Evolutionary conservation across 1,140 invertebrate genomes (phyloP).

Genomic region (Oncopeltus fasciatus): DNA sequence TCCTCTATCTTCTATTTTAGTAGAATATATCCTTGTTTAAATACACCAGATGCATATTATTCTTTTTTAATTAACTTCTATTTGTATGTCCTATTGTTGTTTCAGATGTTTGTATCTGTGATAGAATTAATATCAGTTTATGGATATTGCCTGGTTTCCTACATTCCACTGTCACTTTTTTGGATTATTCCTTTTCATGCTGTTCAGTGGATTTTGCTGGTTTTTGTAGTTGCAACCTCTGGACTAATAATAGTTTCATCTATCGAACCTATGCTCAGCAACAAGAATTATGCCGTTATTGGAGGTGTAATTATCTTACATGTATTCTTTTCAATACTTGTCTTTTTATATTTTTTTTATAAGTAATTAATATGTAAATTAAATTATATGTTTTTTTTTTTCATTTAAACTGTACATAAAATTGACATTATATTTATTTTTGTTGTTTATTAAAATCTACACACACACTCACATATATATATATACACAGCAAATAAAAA

Average conservation of each 20-base stretch:
- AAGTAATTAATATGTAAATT: neutral
- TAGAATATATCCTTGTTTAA: too few species aligned
- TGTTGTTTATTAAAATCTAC: too few species aligned
- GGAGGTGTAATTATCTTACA: neutral
- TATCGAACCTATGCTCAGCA: constrained; percentile 56
- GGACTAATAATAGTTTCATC: constrained; percentile 72
- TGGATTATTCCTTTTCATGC: constrained; percentile 75
- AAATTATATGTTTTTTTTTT: neutral
- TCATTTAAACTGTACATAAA: too few species aligned
- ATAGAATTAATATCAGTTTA: constrained; percentile 82
- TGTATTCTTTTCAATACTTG: neutral
- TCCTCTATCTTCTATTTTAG: too few species aligned
- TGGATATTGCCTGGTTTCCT: constrained; percentile 87
- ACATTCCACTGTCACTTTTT: constrained; percentile 82
- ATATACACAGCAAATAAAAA: too few species aligned
- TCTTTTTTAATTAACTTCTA: too few species aligned
- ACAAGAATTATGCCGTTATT: constrained; percentile 25
- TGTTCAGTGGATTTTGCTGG: constrained; percentile 76
- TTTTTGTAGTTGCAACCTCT: constrained; percentile 63
- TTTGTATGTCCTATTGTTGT: constrained; percentile 19
- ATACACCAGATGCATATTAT: too few species aligned
- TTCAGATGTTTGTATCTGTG: constrained; percentile 44
- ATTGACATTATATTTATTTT: too few species aligned
- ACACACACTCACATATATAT: too few species aligned
- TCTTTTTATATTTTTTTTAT: neutral